These are phyloP conservation scores for Progne subis DNA, from an alignment of 2,113 vertebrate genomes.

Conservation along the genomic window DNA sequence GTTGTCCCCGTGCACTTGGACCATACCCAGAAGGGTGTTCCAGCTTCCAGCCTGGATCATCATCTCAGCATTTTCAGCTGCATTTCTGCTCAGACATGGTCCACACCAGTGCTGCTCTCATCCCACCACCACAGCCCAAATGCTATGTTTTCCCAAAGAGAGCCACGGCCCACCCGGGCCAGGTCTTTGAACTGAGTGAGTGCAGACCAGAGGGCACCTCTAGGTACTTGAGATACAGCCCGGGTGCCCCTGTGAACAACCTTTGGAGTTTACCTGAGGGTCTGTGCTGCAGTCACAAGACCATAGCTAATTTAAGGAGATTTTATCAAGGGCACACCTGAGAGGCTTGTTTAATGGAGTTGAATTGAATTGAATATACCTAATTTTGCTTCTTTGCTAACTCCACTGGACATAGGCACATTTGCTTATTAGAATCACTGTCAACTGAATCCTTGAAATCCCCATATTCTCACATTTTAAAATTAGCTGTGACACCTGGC, in stretches of 20 bases:
- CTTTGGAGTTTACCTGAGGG: not conserved
- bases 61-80: not conserved
- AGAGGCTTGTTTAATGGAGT: not conserved
- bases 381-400: not conserved
- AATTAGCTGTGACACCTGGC: not conserved
- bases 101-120: not conserved
- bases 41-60: not conserved
- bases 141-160: not conserved
- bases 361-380: not conserved
- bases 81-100: not conserved
- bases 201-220: not conserved
- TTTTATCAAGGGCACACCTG: not conserved
- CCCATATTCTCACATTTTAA: not conserved
- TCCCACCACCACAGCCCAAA: not conserved
- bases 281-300: not conserved
- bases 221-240: not conserved
- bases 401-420: not conserved
- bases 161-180: not conserved
- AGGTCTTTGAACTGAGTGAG: not conserved
- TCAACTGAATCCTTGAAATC: not conserved
- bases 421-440: not conserved
- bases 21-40: not conserved
- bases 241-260: fast-evolving
- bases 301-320: not conserved
- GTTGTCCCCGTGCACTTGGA: not conserved